These are phyloP conservation scores for Kryptopterus vitreolus DNA, from an alignment of 2,797 vertebrate species.

Conservation along the genomic window DNA sequence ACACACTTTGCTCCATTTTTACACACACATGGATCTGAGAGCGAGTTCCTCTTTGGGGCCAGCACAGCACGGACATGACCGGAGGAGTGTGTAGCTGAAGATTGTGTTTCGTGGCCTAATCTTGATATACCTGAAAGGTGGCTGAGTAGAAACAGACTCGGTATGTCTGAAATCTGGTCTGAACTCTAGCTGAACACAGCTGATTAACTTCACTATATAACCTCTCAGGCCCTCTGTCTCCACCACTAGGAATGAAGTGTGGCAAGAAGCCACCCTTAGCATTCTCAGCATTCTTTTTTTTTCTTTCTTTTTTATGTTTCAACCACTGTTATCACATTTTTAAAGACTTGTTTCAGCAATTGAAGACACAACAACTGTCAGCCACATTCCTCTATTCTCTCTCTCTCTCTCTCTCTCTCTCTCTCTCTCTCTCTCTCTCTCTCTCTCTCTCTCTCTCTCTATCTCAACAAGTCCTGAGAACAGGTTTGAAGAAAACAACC, in stretches of 20 bases:
- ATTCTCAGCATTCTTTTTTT: constrained; percentile 13
- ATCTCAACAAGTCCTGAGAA: constrained; percentile 15
- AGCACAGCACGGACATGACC: not conserved
- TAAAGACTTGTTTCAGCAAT: constrained; percentile 56
- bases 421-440: too few relatives aligned
- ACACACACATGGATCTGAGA: constrained; percentile 17
- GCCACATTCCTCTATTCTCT: constrained; percentile 40
- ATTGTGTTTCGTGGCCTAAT: not conserved
- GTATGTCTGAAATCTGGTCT: constrained; percentile 5
- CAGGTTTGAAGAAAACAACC: constrained; percentile 29
- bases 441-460: too few relatives aligned
- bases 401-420: too few relatives aligned
- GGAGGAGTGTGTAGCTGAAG: not conserved
- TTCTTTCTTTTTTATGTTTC: constrained; percentile 50
- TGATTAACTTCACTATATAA: not conserved
- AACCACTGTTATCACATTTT: constrained; percentile 56
- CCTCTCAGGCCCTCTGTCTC: constrained; percentile 13
- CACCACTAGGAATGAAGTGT: constrained; percentile 13
- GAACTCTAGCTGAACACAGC: constrained; percentile 5
- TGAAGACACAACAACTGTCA: constrained; percentile 50
- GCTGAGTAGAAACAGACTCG: not conserved
- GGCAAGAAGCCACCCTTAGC: constrained; percentile 32
- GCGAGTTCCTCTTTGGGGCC: not conserved
- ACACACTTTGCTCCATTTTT: constrained; percentile 35
- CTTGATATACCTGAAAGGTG: not conserved